Conservation (phyloP, 2,888 invertebrate genomes). For the Cantharis nigra region DNA sequence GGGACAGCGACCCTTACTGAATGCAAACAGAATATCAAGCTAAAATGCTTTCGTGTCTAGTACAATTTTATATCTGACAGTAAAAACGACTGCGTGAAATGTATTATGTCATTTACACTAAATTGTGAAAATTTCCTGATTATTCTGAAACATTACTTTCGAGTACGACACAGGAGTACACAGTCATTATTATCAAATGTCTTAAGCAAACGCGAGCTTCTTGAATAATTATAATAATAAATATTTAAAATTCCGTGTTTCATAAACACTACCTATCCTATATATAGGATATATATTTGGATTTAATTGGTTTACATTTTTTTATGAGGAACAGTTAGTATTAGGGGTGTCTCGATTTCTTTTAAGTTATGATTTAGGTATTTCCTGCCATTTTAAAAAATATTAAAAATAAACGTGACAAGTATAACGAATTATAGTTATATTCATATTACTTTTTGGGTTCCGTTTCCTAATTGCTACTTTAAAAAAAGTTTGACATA, state of each 20-base stretch:
- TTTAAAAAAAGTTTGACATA: slow-evolving; percentile 15
- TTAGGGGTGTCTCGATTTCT: not conserved
- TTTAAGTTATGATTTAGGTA: slow-evolving; percentile 7
- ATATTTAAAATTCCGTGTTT: no score
- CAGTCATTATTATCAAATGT: not conserved
- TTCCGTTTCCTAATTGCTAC: slow-evolving; percentile 23
- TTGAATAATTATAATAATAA: not conserved
- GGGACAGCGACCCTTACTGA: slow-evolving; percentile 26
- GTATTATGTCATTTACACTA: not conserved
- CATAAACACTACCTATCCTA: no score
- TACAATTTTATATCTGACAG: slow-evolving; percentile 1
- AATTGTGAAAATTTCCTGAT: not conserved
- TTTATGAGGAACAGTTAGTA: not conserved
- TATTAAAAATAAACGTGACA: slow-evolving; percentile 8
- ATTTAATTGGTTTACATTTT: not conserved
- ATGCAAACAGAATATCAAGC: slow-evolving; percentile 17
- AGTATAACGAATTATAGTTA: slow-evolving; percentile 6
- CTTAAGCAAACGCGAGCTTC: not conserved
- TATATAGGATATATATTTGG: not conserved
- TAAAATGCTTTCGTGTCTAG: slow-evolving; percentile 14
- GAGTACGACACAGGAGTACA: not conserved
- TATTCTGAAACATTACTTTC: not conserved
- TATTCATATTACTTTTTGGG: slow-evolving; percentile 8
- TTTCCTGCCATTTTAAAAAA: slow-evolving; percentile 17
- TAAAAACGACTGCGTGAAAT: not conserved